A percentile compares a stretch with the other conserved stretches of the same genome.
Evolutionary conservation across 2,888 invertebrate species (phyloP).

Genomic region (Apamea epomidion): DNA sequence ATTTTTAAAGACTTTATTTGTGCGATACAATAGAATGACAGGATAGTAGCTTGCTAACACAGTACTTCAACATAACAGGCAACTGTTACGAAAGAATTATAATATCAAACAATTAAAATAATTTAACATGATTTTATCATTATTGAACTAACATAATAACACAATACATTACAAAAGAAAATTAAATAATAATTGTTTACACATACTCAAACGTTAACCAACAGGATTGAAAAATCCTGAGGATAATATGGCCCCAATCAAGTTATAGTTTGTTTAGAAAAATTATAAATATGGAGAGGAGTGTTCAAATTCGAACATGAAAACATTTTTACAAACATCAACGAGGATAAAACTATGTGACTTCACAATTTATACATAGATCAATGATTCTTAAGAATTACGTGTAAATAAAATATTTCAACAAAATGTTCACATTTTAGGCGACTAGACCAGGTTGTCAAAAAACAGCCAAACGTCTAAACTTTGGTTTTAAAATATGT

Average conservation of each 20-base stretch:
- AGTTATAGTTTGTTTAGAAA: conserved; percentile 24
- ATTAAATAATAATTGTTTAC: conserved; percentile 19
- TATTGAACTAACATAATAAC: conserved; percentile 51
- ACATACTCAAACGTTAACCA: conserved; percentile 37
- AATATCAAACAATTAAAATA: conserved; percentile 61
- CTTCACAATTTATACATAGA: conserved; percentile 67
- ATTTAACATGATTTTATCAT: conserved; percentile 60
- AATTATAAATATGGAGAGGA: conserved; percentile 33
- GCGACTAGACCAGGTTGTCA: conserved; percentile 84
- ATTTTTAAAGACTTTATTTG: conserved; percentile 57
- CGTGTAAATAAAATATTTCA: conserved; percentile 80
- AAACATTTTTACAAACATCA: conserved; percentile 59
- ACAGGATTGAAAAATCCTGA: conserved; percentile 37
- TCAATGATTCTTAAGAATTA: conserved; percentile 71
- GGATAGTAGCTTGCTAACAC: conserved; percentile 60
- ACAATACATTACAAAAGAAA: conserved; percentile 47
- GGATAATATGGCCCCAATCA: conserved; percentile 59
- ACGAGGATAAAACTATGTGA: conserved; percentile 74
- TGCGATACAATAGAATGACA: conserved; percentile 64
- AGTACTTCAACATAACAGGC: conserved; percentile 43
- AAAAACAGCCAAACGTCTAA: conserved; percentile 83
- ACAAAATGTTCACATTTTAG: conserved; percentile 78
- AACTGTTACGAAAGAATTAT: conserved; percentile 43
- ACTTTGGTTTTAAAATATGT: conserved; percentile 85
- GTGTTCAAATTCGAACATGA: conserved; percentile 48